Conservation (phyloP, 2,888 invertebrate species). For the Tenodera sinensis region DNA sequence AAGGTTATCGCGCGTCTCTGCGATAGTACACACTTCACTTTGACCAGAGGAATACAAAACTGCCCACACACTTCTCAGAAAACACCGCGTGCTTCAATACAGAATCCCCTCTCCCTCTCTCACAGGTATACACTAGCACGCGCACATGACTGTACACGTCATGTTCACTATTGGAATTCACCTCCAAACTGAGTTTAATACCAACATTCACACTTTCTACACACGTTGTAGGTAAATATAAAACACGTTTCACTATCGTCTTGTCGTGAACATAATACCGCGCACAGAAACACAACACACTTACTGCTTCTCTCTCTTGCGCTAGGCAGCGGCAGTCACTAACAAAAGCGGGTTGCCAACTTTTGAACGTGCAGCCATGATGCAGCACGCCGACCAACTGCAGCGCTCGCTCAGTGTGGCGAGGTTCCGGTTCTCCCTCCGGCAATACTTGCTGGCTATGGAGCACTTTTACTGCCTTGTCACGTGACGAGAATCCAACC, state of each 20-base stretch:
- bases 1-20: neutral
- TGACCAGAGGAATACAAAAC: no score
- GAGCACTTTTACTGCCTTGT: neutral
- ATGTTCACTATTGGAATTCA: neutral
- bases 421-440: conserved; percentile 12
- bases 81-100: neutral
- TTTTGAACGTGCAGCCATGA: neutral
- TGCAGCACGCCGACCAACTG: neutral
- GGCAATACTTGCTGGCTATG: neutral
- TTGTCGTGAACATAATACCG: neutral
- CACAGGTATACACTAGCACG: neutral
- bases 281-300: neutral
- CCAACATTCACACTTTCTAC: neutral
- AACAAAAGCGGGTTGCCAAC: neutral
- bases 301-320: neutral
- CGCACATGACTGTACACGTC: neutral
- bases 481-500: conserved; percentile 10
- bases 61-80: neutral
- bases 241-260: neutral
- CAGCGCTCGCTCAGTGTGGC: neutral
- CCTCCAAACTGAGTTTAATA: neutral
- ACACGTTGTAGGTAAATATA: neutral
- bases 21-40: neutral
- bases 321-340: neutral
- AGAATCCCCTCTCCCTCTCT: neutral